Percentiles rank a stretch among this genome's conserved stretches.
Conservation (phyloP, 2,888 invertebrate genomes). For the Diarsia brunnea region DNA sequence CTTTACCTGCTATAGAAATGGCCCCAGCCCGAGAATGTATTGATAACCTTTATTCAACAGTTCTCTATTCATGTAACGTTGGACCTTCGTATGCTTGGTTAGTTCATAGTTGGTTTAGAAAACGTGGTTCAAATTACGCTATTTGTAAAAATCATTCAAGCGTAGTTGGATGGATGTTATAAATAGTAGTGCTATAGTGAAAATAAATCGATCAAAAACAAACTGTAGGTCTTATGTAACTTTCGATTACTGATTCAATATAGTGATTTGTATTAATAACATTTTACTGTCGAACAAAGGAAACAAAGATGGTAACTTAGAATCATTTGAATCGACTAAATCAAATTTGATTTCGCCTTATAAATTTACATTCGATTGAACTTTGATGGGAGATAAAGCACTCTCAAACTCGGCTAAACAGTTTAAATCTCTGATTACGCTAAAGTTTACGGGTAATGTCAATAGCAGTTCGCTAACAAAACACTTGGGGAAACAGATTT, state of each 20-base stretch:
- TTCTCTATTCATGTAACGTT: slow-evolving; percentile 78
- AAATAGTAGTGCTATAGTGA: slow-evolving; percentile 29
- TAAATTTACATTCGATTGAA: slow-evolving; percentile 51
- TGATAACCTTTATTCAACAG: slow-evolving; percentile 83
- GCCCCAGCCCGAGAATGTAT: slow-evolving; percentile 74
- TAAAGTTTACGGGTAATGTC: slow-evolving; percentile 65
- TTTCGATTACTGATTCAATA: not conserved
- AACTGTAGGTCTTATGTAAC: not conserved
- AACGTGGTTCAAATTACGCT: slow-evolving; percentile 62
- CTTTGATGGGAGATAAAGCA: slow-evolving; percentile 56
- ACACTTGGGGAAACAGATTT: slow-evolving; percentile 70
- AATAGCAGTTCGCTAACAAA: slow-evolving; percentile 72
- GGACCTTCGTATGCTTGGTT: slow-evolving; percentile 79
- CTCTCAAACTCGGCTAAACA: slow-evolving; percentile 35
- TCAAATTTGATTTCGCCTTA: slow-evolving; percentile 41
- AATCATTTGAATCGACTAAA: slow-evolving; percentile 17
- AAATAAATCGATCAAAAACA: slow-evolving; percentile 28
- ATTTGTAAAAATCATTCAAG: slow-evolving; percentile 57
- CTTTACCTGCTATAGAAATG: slow-evolving; percentile 86
- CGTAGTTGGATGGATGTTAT: slow-evolving; percentile 39
- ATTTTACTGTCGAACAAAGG: not conserved
- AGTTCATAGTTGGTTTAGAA: slow-evolving; percentile 67
- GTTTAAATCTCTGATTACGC: slow-evolving; percentile 59
- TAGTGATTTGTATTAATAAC: not conserved
- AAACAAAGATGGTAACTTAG: slow-evolving; percentile 1